These are phyloP conservation scores for Microcebus lehilahytsara DNA, from an alignment of 2,113 vertebrate species.

Conservation along the genomic window DNA sequence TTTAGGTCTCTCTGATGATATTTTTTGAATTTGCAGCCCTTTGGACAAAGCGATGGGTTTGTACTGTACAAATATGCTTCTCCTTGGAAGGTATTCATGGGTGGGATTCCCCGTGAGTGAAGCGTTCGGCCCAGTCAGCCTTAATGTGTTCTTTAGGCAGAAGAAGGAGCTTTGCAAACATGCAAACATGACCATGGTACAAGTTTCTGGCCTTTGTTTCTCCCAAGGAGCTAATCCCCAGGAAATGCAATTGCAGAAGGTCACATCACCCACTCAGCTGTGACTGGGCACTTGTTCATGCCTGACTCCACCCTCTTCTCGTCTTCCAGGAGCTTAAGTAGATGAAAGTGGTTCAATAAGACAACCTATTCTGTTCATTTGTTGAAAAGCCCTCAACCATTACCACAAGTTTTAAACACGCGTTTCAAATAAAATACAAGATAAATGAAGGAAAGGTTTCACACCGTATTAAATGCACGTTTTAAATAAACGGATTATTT, in stretches of 20 bases:
- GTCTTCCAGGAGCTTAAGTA: background rate
- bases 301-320: background rate
- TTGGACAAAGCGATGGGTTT: background rate
- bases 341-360: background rate
- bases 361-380: background rate
- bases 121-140: background rate
- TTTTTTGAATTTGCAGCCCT: background rate
- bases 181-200: accelerated
- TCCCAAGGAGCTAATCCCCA: accelerated
- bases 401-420: background rate
- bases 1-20: too few relatives aligned
- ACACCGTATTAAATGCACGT: background rate
- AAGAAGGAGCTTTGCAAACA: too few relatives aligned
- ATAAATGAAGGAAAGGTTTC: too few relatives aligned
- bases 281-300: background rate
- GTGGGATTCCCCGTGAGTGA: background rate
- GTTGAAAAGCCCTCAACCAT: too few relatives aligned
- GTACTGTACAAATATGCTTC: accelerated
- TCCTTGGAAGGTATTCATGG: background rate
- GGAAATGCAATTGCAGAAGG: background rate
- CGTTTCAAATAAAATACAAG: background rate
- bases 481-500: background rate
- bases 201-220: background rate
- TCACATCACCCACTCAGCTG: background rate
- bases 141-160: background rate